A percentile compares a stretch with the other conserved stretches of the same genome.
Conservation (phyloP, 1,140 invertebrate species). For the Kradibia gibbosae region DNA sequence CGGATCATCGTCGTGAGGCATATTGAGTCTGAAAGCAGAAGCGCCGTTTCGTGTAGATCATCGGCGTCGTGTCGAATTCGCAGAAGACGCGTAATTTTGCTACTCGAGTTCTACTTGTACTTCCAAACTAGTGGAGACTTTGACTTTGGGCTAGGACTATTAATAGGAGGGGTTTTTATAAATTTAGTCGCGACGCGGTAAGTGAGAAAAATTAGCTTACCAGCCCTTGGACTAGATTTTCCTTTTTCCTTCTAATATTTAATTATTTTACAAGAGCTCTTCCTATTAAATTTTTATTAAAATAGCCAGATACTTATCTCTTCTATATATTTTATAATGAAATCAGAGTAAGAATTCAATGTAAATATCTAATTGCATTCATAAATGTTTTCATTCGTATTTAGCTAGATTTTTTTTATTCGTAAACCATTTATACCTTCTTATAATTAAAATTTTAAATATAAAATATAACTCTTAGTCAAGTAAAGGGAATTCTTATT, state of each 20-base stretch:
- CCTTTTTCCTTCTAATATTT: conserved; percentile 2
- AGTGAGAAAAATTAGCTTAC: not conserved
- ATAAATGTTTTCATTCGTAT: not conserved
- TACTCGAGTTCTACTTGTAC: not conserved
- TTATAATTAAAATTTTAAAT: no score
- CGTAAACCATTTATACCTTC: not conserved
- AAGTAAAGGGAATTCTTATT: no score
- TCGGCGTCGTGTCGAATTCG: conserved; percentile 16
- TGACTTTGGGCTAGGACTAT: conserved; percentile 38
- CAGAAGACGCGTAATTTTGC: not conserved
- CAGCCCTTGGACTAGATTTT: conserved; percentile 27
- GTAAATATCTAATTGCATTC: not conserved
- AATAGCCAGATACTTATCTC: not conserved
- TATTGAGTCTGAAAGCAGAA: conserved; percentile 79
- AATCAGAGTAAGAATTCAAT: not conserved
- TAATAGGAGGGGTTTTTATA: conserved; percentile 20
- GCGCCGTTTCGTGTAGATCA: not conserved
- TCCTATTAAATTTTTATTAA: not conserved
- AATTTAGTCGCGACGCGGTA: not conserved
- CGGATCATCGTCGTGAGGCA: conserved; percentile 90
- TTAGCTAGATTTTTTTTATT: not conserved
- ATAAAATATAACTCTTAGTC: no score
- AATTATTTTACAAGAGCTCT: not conserved
- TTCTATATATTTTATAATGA: not conserved
- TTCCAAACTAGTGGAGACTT: conserved; percentile 24